Percentiles rank a stretch among this genome's conserved stretches.
phyloP scores from a whole-genome alignment of 2,797 vertebrate genomes.

The Salmo trutta region DNA sequence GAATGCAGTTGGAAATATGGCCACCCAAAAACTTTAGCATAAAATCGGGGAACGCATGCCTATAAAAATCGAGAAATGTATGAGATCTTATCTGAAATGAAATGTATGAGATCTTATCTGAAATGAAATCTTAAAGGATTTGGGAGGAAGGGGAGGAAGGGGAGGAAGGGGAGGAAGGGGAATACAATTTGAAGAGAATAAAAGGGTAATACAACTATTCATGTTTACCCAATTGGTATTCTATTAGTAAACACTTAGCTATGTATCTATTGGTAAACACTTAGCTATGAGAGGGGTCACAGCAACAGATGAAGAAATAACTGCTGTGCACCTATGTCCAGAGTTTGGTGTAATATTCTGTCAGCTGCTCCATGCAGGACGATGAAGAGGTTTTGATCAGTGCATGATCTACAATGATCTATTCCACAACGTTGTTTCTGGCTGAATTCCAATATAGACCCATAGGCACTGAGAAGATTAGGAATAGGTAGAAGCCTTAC shows the following conservation, averaged over 20 bases:
- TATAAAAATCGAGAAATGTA: no score
- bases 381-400: neutral
- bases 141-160: neutral
- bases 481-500: no score
- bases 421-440: neutral
- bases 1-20: neutral
- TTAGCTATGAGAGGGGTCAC: neutral
- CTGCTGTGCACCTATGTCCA: neutral
- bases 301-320: neutral
- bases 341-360: neutral
- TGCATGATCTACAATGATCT: neutral
- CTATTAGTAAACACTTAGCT: no score
- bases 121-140: no score
- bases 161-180: neutral
- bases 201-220: no score
- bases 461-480: neutral
- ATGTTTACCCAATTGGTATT: no score
- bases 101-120: neutral
- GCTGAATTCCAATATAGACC: neutral
- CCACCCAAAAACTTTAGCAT: neutral
- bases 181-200: neutral
- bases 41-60: no score
- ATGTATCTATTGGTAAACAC: neutral
- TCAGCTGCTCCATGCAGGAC: neutral
- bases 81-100: neutral